These are phyloP conservation scores for Seladonia tumulorum DNA, from an alignment of 2,888 invertebrate species.

Conservation along the genomic window DNA sequence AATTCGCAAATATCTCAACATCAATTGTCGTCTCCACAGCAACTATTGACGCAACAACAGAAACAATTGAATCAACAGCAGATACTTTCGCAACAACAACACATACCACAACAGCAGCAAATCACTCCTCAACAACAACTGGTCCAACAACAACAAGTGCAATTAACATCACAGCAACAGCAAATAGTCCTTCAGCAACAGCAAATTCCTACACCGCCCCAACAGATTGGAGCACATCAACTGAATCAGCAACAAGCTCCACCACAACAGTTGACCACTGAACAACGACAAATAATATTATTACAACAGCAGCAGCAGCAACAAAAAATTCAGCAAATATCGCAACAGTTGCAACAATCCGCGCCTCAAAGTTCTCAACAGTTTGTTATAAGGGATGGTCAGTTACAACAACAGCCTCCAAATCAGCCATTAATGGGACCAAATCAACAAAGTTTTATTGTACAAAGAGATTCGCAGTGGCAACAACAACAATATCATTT, in stretches of 20 bases:
- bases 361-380: conserved; percentile 82
- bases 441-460: conserved; percentile 81
- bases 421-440: conserved; percentile 81
- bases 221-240: conserved; percentile 71
- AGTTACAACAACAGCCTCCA: conserved; percentile 81
- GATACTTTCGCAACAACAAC: conserved; percentile 80
- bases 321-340: conserved; percentile 84
- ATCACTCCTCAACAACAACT: conserved; percentile 72
- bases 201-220: conserved; percentile 72
- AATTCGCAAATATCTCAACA: conserved; percentile 78
- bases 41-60: conserved; percentile 80
- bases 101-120: conserved; percentile 75
- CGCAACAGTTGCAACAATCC: conserved; percentile 84
- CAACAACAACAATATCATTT: conserved; percentile 86
- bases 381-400: conserved; percentile 83
- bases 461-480: conserved; percentile 87
- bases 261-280: conserved; percentile 81
- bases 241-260: conserved; percentile 69
- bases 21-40: conserved; percentile 77
- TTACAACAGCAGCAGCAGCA: conserved; percentile 86
- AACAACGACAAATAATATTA: conserved; percentile 84
- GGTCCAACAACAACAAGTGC: conserved; percentile 67
- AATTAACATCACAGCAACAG: conserved; percentile 72
- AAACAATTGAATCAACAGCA: conserved; percentile 79
- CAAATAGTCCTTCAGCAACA: conserved; percentile 74